Base-by-base conservation (phyloP, 2,113 vertebrate genomes). In the Chaetorhynchus papuensis region DNA sequence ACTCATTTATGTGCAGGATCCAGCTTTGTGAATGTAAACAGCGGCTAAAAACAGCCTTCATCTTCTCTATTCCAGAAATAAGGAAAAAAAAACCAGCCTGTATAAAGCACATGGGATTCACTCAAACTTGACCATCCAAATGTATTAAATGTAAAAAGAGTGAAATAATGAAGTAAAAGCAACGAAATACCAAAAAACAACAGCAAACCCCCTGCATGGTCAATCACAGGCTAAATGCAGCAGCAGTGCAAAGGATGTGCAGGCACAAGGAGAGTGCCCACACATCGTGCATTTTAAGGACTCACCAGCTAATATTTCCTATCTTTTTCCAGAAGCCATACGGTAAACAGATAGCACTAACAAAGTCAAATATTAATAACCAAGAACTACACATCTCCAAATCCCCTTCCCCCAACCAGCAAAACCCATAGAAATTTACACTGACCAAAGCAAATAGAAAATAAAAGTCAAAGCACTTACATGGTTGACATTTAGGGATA, bases 291-390 rank as follows among this genome's bases (percentile, higher is more conserved):
- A 94, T 97, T 97, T 97, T 95, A 94, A 97, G 91, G 83, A 91
- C 74, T 93, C 90, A n/a, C 61, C 89, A 96, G 90, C 72, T 86
- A 93, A 96, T 97, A 97, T 95, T 97, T 96, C 96, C 95, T 56
- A 94, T 91, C 82, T 94, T 93, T 94, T 93, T 91, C 86, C 86
- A 81, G 96, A 97, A 98, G 98, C 95, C 98, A 98, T 98, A 98
- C 96, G 96, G 98, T 98, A 98, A 98, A 98, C 97, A 98, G 93
- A 97, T 97, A 98, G 97, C 95, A 98, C 98, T 98, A 98, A 98
- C 98, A 98, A 98, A 98, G 98, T 98, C 98, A 98, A 98, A 98
- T 98, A 98, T 98, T 98, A 98, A 98, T 98, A 98, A 98, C 98
- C 95, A 98, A 96, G 98, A 97, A 97, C 97, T 94, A 95, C 97